Conservation (phyloP, 2,888 invertebrate genomes). For the Ectemnius continuus region DNA sequence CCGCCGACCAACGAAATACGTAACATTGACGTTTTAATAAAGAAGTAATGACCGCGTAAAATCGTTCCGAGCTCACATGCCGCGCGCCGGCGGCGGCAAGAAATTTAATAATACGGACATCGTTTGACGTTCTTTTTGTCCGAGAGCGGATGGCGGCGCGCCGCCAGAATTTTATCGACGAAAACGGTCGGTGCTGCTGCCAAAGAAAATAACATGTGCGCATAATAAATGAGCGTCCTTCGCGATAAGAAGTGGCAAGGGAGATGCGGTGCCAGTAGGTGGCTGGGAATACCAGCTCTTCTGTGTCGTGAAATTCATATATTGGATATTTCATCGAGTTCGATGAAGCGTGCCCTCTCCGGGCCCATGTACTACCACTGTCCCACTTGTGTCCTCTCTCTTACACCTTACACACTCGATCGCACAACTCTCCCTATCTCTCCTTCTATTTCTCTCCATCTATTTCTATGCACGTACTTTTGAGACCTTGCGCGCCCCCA, state of each 20-base stretch:
- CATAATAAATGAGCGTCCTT: constrained; percentile 35
- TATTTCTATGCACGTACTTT: too few species aligned
- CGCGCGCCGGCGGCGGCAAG: constrained; percentile 17
- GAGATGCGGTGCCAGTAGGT: background rate
- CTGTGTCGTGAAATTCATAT: constrained; percentile 1
- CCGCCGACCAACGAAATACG: background rate
- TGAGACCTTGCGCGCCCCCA: too few species aligned
- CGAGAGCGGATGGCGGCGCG: background rate
- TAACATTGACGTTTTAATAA: constrained; percentile 47
- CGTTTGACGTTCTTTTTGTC: constrained; percentile 25
- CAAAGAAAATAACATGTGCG: constrained; percentile 34
- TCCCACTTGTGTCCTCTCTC: background rate
- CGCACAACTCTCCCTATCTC: background rate
- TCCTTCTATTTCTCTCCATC: too few species aligned
- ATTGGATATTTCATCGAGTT: background rate
- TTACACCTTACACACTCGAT: background rate
- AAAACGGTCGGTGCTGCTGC: constrained; percentile 12
- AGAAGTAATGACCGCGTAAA: constrained; percentile 34
- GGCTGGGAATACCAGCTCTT: too few species aligned
- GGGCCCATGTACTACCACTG: background rate
- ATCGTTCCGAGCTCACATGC: constrained; percentile 13
- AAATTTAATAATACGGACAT: constrained; percentile 48
- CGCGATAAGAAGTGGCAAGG: constrained; percentile 8
- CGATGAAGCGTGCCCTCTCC: constrained; percentile 1
- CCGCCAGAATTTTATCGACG: constrained; percentile 26